Percentiles rank a stretch among this genome's conserved stretches.
Conservation (phyloP, 2,113 vertebrate genomes). For the Dasyprocta punctata region DNA sequence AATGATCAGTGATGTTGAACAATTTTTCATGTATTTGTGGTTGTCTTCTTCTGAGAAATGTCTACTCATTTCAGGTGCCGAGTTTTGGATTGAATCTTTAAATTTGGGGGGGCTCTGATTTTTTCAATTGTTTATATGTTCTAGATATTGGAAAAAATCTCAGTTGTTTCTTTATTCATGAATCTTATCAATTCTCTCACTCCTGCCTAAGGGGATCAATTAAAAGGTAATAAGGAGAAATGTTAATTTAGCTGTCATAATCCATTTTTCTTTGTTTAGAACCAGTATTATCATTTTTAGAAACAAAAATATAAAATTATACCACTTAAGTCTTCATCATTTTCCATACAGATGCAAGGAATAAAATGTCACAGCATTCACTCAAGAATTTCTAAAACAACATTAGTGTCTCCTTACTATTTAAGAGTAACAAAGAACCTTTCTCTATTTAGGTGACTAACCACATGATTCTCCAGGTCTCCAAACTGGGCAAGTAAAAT, state of each 20-base stretch:
- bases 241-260: background rate
- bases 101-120: background rate
- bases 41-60: background rate
- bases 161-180: background rate
- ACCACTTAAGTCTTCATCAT: background rate
- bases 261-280: conserved; percentile 46
- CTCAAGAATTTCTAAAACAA: background rate
- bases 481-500: background rate
- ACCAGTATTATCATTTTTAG: background rate
- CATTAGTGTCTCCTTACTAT: background rate
- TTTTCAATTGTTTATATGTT: background rate
- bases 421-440: background rate
- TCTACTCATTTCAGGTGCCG: background rate
- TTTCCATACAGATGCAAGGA: background rate
- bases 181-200: background rate
- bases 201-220: background rate
- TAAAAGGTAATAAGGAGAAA: background rate
- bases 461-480: background rate
- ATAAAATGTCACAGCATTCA: background rate
- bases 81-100: background rate
- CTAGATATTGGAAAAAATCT: background rate
- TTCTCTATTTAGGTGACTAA: background rate
- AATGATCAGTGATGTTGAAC: too few relatives aligned
- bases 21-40: background rate
- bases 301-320: conserved; percentile 37